These are phyloP conservation scores for Sebastes wilsoni DNA, from an alignment of 2,797 vertebrate genomes.

Conservation along the genomic window DNA sequence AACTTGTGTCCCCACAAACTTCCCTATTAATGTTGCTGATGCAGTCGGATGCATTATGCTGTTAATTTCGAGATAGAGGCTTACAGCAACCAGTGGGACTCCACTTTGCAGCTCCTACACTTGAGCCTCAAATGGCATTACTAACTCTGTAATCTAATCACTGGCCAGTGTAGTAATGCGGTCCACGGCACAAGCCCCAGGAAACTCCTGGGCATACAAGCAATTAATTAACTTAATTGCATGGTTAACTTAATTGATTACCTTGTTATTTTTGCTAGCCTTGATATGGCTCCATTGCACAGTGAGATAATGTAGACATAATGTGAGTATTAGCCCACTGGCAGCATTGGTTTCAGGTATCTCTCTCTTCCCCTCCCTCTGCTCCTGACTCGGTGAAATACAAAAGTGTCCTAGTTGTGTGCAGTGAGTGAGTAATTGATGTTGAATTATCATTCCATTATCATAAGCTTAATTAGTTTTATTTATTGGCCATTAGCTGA, in stretches of 20 bases:
- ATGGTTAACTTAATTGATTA: slow-evolving; percentile 82
- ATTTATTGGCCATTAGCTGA: slow-evolving; percentile 74
- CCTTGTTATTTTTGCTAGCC: slow-evolving; percentile 77
- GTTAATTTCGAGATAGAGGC: slow-evolving; percentile 47
- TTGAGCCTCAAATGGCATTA: slow-evolving; percentile 67
- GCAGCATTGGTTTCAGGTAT: slow-evolving; percentile 58
- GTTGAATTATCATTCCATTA: slow-evolving; percentile 66
- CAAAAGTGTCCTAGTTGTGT: slow-evolving; percentile 47
- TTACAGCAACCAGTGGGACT: slow-evolving; percentile 60
- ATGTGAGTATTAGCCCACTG: slow-evolving; percentile 62
- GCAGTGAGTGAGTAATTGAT: slow-evolving; percentile 64
- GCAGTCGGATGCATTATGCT: slow-evolving; percentile 15
- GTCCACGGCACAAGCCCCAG: slow-evolving; percentile 65
- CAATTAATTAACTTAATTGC: slow-evolving; percentile 83
- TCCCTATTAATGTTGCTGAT: slow-evolving; percentile 8
- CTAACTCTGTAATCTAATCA: slow-evolving; percentile 78
- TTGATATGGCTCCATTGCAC: slow-evolving; percentile 71
- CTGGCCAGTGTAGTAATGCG: slow-evolving; percentile 66
- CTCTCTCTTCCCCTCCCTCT: slow-evolving; percentile 12
- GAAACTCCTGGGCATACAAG: slow-evolving; percentile 77
- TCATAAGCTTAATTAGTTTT: slow-evolving; percentile 72
- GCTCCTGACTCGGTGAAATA: slow-evolving; percentile 44
- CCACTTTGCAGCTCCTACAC: slow-evolving; percentile 64
- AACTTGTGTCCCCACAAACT: not conserved
- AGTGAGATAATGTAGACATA: slow-evolving; percentile 71